phyloP scores from a whole-genome alignment of 2,113 vertebrate species.

The Thinocorus orbignyianus region DNA sequence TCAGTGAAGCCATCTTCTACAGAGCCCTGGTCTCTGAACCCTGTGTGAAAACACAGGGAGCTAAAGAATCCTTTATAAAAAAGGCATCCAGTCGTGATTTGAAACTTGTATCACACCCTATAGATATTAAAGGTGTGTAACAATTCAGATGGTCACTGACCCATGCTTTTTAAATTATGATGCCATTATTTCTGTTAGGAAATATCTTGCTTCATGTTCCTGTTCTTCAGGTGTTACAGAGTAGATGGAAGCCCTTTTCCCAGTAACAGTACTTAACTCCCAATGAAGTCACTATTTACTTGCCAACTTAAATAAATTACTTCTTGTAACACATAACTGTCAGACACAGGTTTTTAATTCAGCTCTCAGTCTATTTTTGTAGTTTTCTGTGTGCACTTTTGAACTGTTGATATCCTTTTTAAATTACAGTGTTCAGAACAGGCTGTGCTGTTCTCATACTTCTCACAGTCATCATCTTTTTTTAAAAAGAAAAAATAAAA shows the following conservation, averaged over 20 bases:
- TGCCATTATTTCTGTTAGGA: not conserved
- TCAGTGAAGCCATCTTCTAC: not conserved
- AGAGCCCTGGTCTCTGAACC: not conserved
- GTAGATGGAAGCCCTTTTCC: not conserved
- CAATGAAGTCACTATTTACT: not conserved
- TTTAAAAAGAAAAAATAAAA: not conserved
- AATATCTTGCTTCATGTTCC: not conserved
- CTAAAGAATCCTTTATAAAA: not conserved
- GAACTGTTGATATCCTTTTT: slow-evolving; percentile 1
- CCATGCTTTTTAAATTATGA: not conserved
- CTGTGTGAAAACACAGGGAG: not conserved
- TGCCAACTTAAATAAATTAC: not conserved
- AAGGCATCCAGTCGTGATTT: not conserved
- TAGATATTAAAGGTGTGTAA: not conserved
- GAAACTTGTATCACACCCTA: not conserved
- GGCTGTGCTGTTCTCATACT: slow-evolving; percentile 33
- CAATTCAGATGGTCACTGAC: not conserved
- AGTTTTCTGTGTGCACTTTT: not conserved
- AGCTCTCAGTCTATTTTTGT: slow-evolving; percentile 2
- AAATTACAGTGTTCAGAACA: not conserved
- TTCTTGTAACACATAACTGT: not conserved
- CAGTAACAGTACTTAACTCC: not conserved
- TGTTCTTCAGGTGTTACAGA: not conserved
- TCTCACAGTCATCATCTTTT: not conserved
- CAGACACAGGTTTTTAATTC: not conserved